phyloP scores from a whole-genome alignment of 1,140 invertebrate species.

The Hermetia illucens region DNA sequence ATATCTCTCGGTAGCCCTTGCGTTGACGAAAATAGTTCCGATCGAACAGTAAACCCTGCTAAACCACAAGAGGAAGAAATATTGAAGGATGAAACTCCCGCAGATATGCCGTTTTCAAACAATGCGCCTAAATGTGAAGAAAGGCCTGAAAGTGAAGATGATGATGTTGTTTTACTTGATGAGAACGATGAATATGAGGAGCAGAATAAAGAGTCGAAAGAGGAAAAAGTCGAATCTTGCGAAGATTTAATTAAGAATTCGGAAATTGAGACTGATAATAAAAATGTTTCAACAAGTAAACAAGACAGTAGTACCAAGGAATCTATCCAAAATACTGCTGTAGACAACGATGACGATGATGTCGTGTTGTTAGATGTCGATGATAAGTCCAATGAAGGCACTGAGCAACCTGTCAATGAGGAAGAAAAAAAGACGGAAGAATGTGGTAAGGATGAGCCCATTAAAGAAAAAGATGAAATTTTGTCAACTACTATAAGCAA shows the following conservation, averaged over 20 bases:
- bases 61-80: too few species aligned
- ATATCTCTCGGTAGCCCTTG: too few species aligned
- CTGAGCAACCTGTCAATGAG: not conserved
- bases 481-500: conserved; percentile 2
- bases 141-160: conserved; percentile 1
- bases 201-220: not conserved
- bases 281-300: too few species aligned
- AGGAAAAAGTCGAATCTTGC: not conserved
- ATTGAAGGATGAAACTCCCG: too few species aligned
- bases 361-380: not conserved
- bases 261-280: too few species aligned
- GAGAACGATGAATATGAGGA: not conserved
- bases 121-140: too few species aligned
- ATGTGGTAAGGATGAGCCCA: not conserved
- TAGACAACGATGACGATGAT: conserved; percentile 1
- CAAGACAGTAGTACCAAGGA: too few species aligned
- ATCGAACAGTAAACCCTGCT: too few species aligned
- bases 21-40: too few species aligned
- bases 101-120: too few species aligned
- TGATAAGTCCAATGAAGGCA: not conserved
- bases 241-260: too few species aligned
- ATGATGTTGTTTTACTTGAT: not conserved
- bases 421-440: conserved; percentile 4
- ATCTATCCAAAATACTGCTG: too few species aligned
- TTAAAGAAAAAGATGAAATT: conserved; percentile 5